Base-by-base conservation (phyloP, 2,888 invertebrate genomes). In the Acrobasis suavella region DNA sequence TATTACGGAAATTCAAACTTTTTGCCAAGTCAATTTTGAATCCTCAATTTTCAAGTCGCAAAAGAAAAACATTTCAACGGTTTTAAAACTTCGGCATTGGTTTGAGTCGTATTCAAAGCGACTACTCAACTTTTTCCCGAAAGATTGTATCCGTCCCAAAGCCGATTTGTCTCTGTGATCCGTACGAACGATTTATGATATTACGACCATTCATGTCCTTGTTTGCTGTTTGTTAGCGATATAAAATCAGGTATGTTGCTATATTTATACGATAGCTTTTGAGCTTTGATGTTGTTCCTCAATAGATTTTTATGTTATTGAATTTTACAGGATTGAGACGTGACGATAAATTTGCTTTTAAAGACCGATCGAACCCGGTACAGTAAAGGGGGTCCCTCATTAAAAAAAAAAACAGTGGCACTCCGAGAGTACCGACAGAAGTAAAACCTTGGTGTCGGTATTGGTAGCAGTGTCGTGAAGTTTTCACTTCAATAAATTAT, bases 151-250 rank as follows among this genome's bases (percentile, higher is more conserved):
- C 38, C 39, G 38, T 32, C 39, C 15, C 15, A 15, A 55, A 55
- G 37, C 55, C 37, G 55, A 55, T 55, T 55, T 55, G 55, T 55
- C 39, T 55, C 16, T 14, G 55, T 39, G 55, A 39, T 39, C 55
- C 55, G 54, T 16, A 55, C 39, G 38, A 55, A 38, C 55, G 38
- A 55, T 55, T 55, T 55, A 55, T 55, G 38, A 55, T 55, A 39
- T 39, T 55, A 55, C 38, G 15, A 38, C 55, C 15, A 16, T 55
- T 39, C 38, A 37, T 15, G 38, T 39, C 38, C 10, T 39, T 55
- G 38, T 55, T 55, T 39, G 55, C 37, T 55, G 55, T 55, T 55
- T 39, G 55, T 55, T 55, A 16, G 10, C 38, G 55, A 55, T 55
- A 55, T 32, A 32, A 55, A 54, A 55, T 16, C 39, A 15, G 38